Percentiles rank a stretch among this genome's conserved stretches.
Evolutionary conservation across 2,113 vertebrate genomes (phyloP).

Genomic region (Dunckerocampus dactyliophorus): DNA sequence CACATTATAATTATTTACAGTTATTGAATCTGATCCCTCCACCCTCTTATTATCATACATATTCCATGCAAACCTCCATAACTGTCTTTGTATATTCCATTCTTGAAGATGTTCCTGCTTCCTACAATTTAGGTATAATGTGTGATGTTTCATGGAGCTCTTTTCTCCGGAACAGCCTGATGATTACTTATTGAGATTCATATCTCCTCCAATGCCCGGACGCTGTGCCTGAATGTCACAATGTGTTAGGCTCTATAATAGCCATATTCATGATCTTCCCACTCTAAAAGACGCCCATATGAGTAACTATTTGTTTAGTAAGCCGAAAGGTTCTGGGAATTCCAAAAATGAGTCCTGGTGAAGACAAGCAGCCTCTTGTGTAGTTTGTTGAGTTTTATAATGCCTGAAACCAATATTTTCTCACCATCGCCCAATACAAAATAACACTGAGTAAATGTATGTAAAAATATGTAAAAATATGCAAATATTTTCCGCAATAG

Average conservation of each 20-base stretch:
- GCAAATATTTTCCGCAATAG: background rate
- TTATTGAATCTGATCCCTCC: conserved; percentile 52
- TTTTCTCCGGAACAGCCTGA: conserved; percentile 29
- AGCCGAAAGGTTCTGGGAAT: conserved; percentile 27
- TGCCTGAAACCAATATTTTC: conserved; percentile 27
- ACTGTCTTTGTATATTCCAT: conserved; percentile 47
- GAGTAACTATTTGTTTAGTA: conserved; percentile 39
- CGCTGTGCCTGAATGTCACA: conserved; percentile 56
- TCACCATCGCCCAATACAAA: conserved; percentile 7
- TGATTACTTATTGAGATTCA: conserved; percentile 44
- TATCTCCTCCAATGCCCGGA: conserved; percentile 33
- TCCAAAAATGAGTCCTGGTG: conserved; percentile 9
- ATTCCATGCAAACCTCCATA: conserved; percentile 44
- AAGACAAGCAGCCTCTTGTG: conserved; percentile 1
- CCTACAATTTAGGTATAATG: conserved; percentile 62
- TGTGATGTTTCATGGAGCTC: conserved; percentile 65
- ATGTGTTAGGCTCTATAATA: conserved; percentile 49
- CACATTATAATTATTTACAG: conserved; percentile 50
- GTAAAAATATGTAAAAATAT: conserved; percentile 7
- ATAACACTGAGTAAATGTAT: conserved; percentile 3
- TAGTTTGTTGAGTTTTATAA: conserved; percentile 27
- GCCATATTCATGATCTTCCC: conserved; percentile 38
- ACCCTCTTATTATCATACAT: conserved; percentile 42
- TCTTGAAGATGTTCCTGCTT: conserved; percentile 45
- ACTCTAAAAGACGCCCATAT: conserved; percentile 37